Base-by-base conservation (phyloP, 2,888 invertebrate species). In the Leucoma salicis region DNA sequence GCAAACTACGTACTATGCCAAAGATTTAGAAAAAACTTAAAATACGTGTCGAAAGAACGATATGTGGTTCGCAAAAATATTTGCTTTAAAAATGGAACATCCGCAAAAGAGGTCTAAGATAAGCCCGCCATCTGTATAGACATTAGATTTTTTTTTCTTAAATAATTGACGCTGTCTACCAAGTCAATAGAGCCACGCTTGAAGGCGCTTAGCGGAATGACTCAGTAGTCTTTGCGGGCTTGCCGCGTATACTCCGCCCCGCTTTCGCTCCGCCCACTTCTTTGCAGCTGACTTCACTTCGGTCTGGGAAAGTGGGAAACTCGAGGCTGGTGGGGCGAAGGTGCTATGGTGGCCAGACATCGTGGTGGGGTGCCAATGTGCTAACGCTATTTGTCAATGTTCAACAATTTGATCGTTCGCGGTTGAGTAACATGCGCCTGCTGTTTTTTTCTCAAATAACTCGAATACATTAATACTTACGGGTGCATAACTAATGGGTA, bases 271-370 rank as follows among this genome's bases (percentile, higher is more conserved):
- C 83, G 82, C 84, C 84, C 78, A 80, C 78, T 70, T 67, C 42
- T 62, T 50, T 54, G 77, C 46, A 54, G 69, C 75, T 65, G 72
- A 83, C 84, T 85, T 83, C 84, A 74, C 71, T 43, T 43, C 64
- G 69, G 70, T 76, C 60, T 52, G 74, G 82, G 79, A 84, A 86
- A 83, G 82, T 81, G 82, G 85, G 82, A 85, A 85, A 83, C 73
- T 75, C 72, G 69, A 39, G 63, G 67, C 66, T 63, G 72, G 76
- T 70, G 74, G 29, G 78, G 74, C 66, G 65, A 71, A 71, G 71
- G 71, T 66, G 63, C 58, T 57, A 64, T 68, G 66, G 66, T 60
- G 53, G 63, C 53, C 40, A 31, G 25, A 38, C 35, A 39, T 29
- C 61, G 57, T 70, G 70, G 77, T 74, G 77, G 74, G 75, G 73